A percentile compares a stretch with the other conserved stretches of the same genome.
These are phyloP conservation scores for Tetrax tetrax DNA, from an alignment of 2,113 vertebrate genomes.

Conservation along the genomic window DNA sequence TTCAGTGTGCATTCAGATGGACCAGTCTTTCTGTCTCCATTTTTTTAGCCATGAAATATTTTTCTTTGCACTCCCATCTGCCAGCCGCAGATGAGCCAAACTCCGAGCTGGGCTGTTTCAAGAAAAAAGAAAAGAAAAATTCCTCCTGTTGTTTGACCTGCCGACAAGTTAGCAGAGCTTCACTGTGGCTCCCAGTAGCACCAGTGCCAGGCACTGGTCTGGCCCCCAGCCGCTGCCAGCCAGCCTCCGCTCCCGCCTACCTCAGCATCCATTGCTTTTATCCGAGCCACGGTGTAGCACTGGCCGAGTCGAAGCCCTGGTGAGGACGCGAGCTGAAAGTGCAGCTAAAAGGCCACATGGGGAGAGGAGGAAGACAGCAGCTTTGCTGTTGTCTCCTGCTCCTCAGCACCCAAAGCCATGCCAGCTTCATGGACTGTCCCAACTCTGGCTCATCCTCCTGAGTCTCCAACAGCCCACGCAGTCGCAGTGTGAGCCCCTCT, in stretches of 20 bases:
- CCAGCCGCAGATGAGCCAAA: constrained; percentile 39
- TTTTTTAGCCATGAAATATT: constrained; percentile 65
- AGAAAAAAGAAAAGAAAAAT: neutral
- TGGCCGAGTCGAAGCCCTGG: neutral
- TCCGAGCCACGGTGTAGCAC: neutral
- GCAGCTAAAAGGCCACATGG: fast-evolving
- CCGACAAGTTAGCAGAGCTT: neutral
- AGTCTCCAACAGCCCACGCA: neutral
- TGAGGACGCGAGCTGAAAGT: neutral
- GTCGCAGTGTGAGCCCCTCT: fast-evolving
- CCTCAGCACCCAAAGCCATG: neutral
- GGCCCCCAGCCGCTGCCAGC: neutral
- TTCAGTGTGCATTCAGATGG: neutral
- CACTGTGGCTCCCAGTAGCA: neutral
- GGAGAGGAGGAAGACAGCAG: neutral
- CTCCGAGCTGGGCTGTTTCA: constrained; percentile 22
- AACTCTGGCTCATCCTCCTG: neutral
- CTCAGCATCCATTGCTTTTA: neutral
- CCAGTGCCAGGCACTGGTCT: neutral
- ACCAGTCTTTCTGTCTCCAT: constrained; percentile 71
- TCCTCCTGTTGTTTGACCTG: constrained; percentile 15
- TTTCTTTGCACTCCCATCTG: constrained; percentile 56
- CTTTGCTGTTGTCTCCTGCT: neutral
- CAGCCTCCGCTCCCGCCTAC: neutral
- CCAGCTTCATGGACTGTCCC: neutral